Evolutionary conservation across 1,140 invertebrate genomes (phyloP).

Genomic region (Calephelis virginiensis): DNA sequence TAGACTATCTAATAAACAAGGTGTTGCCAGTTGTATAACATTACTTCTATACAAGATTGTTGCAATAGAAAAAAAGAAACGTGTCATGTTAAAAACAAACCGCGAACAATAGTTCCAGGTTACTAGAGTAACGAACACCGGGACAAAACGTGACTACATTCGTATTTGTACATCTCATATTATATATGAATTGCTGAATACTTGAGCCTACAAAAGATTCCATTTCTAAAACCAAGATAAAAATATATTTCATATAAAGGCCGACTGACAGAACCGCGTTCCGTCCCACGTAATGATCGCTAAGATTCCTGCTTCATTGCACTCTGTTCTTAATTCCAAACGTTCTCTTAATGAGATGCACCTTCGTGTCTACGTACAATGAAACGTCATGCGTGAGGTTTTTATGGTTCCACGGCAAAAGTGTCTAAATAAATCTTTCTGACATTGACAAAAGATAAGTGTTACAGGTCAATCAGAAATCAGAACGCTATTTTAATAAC

Average conservation of each 20-base stretch:
- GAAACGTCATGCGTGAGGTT: slow-evolving; percentile 57
- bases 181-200: slow-evolving; percentile 25
- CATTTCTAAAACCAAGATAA: slow-evolving; percentile 45
- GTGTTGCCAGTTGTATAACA: too few species aligned
- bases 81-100: not conserved
- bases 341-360: slow-evolving; percentile 67
- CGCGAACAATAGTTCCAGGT: slow-evolving; percentile 18
- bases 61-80: not conserved
- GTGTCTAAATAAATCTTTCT: too few species aligned
- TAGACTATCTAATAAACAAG: too few species aligned
- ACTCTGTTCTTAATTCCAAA: slow-evolving; percentile 61
- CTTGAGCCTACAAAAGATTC: slow-evolving; percentile 28
- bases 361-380: slow-evolving; percentile 65
- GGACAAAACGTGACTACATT: slow-evolving; percentile 27
- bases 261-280: slow-evolving; percentile 39
- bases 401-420: slow-evolving; percentile 4
- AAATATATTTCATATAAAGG: slow-evolving; percentile 52
- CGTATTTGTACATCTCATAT: slow-evolving; percentile 16
- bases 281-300: slow-evolving; percentile 61
- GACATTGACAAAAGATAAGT: too few species aligned
- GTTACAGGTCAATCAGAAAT: too few species aligned
- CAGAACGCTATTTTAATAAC: too few species aligned
- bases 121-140: slow-evolving; percentile 28
- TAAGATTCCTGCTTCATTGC: slow-evolving; percentile 66
- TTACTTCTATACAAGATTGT: not conserved